phyloP scores from a whole-genome alignment of 1,140 invertebrate genomes.

The Mesaphorura yosii region DNA sequence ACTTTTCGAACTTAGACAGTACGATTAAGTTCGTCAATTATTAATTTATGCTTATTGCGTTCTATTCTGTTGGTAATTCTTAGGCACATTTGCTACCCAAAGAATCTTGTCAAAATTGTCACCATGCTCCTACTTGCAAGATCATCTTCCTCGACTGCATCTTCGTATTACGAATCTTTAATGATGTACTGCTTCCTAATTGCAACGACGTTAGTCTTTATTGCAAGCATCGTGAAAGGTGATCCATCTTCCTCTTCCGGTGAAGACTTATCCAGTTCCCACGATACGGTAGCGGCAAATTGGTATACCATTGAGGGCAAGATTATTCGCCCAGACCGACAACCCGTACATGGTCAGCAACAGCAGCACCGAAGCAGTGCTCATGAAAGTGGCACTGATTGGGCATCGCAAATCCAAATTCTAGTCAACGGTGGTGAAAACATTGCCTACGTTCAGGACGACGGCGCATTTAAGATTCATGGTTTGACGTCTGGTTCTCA shows the following conservation, averaged over 20 bases:
- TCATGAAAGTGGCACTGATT: too few species aligned
- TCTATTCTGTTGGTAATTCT: too few species aligned
- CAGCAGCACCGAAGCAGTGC: too few species aligned
- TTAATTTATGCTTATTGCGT: too few species aligned
- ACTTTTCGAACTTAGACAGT: too few species aligned
- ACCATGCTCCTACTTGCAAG: too few species aligned
- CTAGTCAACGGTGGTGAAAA: slow-evolving; percentile 78
- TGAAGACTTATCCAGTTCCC: neutral
- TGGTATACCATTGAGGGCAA: slow-evolving; percentile 58
- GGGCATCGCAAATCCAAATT: slow-evolving; percentile 65
- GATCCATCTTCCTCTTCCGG: neutral
- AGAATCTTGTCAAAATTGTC: too few species aligned
- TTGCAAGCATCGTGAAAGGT: neutral
- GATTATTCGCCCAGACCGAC: slow-evolving; percentile 58
- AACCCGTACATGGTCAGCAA: too few species aligned
- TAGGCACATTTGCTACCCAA: too few species aligned
- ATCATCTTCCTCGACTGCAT: too few species aligned
- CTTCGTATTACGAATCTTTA: too few species aligned
- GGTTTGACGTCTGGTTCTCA: slow-evolving; percentile 90
- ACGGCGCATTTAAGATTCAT: slow-evolving; percentile 83
- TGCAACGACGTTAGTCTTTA: neutral
- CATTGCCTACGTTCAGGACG: slow-evolving; percentile 71
- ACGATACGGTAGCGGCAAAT: slow-evolving; percentile 31
- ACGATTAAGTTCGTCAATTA: too few species aligned
- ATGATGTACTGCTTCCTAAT: neutral